Evolutionary conservation across 1,140 invertebrate species (phyloP), one percentile per base, ranked within the genome.

Genomic region (Acromyrmex echinatior): DNA sequence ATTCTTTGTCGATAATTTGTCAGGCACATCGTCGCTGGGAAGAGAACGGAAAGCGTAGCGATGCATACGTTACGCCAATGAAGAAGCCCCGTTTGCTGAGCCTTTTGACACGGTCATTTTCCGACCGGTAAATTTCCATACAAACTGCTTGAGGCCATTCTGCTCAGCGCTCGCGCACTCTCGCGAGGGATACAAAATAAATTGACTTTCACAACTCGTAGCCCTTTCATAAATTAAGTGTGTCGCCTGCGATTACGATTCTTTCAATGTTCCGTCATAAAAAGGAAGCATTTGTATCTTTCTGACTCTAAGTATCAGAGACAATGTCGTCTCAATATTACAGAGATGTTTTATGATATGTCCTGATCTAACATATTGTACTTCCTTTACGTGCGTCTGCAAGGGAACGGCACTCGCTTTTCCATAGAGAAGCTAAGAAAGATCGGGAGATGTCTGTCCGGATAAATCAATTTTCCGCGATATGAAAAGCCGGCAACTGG

Each of bases 51-150:
- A 25, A 74, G 66, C 56, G 73, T n/a, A 66, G 70, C 45, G 58
- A 65, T 25, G 31, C 71, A 77, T 58, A 21, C 45, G 51, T 80
- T 80, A 60, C 65, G 62, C 73, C 73, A 82, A 78, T 51, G 90
- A 90, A 86, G 89, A 81, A 77, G 71, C 79, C 68, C 76, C 87
- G 90, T 93, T 91, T 91, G 71, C 82, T 70, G 31, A 77, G 90
- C 90, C 66, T 91, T 93, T 91, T 88, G 93, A 92, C 93, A 92
- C 90, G 92, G 89, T 93, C 91, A 92, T 93, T 94, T 94, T 93
- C 93, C 93, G 88, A 92, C 93, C 91, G 92, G 92, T 93, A 92
- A 92, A 93, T 94, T 93, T 94, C 92, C 93, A 94, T 93, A 93
- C 92, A 92, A 90, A 88, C 87, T 74, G 87, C 84, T 76, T 84